Conservation (phyloP, 2,888 invertebrate species). For the Lepidonotus clava region DNA sequence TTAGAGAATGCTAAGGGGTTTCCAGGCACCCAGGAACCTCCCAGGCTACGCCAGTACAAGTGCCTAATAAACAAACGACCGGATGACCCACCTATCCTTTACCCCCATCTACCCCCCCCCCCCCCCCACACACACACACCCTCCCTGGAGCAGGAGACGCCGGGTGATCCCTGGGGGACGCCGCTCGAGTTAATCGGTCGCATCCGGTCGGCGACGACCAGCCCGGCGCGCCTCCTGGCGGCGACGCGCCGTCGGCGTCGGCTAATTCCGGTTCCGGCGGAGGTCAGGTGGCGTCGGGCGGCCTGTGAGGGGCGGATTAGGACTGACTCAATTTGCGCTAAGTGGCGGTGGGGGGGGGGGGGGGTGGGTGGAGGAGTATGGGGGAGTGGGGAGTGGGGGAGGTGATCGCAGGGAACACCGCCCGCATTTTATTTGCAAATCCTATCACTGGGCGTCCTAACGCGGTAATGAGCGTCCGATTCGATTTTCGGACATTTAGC, state of each 20-base stretch:
- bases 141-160: no score
- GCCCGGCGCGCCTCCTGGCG: constrained; percentile 10
- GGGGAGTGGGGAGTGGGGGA: not conserved
- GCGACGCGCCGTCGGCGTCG: not conserved
- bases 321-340: not conserved
- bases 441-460: constrained; percentile 43
- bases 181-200: not conserved
- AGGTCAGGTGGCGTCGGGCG: not conserved
- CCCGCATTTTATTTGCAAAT: constrained; percentile 53
- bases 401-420: constrained; percentile 22
- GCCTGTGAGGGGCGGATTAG: not conserved
- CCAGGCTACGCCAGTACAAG: no score
- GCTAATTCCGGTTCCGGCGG: constrained; percentile 42
- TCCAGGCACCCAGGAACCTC: no score
- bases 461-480: constrained; percentile 49
- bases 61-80: no score
- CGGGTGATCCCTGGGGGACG: not conserved
- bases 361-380: constrained; percentile 5
- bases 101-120: not conserved
- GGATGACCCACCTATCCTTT: not conserved
- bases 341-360: not conserved
- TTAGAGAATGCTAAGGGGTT: no score
- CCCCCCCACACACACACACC: not conserved
- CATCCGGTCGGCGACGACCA: constrained; percentile 20
- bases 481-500: constrained; percentile 49